Conservation (phyloP, 1,140 invertebrate species). For the Cherax quadricarinatus region DNA sequence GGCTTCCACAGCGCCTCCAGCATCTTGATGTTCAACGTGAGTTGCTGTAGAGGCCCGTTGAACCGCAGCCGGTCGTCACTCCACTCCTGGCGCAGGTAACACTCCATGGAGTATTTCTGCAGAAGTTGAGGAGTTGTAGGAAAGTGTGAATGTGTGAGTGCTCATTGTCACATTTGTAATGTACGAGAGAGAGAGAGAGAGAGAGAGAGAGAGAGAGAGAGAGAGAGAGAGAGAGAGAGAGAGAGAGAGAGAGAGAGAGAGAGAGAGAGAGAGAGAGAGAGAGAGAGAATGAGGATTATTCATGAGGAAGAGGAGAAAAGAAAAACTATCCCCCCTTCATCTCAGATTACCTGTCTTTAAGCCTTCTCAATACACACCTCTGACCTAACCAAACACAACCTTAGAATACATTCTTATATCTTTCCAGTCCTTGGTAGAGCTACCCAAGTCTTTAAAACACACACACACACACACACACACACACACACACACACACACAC, state of each 20-base stretch:
- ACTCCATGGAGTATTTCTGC: constrained; percentile 82
- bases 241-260: not conserved
- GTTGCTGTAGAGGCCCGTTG: constrained; percentile 76
- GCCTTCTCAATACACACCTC: too few relatives aligned
- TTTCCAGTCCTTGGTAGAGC: not conserved
- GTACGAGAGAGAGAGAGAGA: not conserved
- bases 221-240: not conserved
- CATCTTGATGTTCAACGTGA: constrained; percentile 75
- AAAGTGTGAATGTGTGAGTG: not conserved
- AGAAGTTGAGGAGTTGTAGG: not conserved
- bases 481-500: constrained; percentile 26
- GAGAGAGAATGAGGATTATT: not conserved
- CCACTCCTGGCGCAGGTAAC: constrained; percentile 83
- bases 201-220: not conserved
- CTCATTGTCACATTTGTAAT: too few relatives aligned
- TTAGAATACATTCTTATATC: constrained; percentile 1
- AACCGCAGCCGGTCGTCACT: constrained; percentile 80
- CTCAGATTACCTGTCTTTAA: too few relatives aligned
- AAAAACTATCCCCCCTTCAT: too few relatives aligned
- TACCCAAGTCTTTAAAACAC: not conserved
- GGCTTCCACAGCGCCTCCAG: constrained; percentile 81
- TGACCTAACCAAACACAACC: not conserved
- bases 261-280: not conserved
- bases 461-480: constrained; percentile 20
- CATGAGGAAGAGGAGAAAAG: too few relatives aligned